phyloP scores from a whole-genome alignment of 2,113 vertebrate species.

The Sylvia atricapilla region DNA sequence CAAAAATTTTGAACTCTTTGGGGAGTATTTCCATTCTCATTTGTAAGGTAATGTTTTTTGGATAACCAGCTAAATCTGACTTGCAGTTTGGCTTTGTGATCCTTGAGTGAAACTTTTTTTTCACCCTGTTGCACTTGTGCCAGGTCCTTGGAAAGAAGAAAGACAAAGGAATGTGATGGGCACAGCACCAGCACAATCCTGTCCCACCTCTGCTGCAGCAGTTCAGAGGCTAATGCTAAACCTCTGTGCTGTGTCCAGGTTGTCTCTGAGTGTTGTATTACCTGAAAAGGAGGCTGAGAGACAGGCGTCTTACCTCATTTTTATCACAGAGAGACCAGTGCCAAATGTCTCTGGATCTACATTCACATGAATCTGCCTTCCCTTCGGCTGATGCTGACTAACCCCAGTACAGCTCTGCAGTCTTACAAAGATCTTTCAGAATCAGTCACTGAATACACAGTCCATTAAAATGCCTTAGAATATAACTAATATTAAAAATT shows the following conservation, averaged over 20 bases:
- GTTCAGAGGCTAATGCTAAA: not conserved
- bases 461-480: not conserved
- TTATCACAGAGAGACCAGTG: not conserved
- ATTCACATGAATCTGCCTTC: not conserved
- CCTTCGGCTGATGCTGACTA: not conserved
- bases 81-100: not conserved
- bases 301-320: not conserved
- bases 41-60: not conserved
- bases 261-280: not conserved
- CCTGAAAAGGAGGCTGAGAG: not conserved
- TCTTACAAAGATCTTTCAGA: not conserved
- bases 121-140: not conserved
- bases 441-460: not conserved
- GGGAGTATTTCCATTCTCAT: not conserved
- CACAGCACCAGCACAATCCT: not conserved
- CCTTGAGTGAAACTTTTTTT: not conserved
- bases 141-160: not conserved
- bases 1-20: not conserved
- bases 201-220: not conserved
- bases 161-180: not conserved
- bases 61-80: not conserved
- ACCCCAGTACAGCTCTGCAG: not conserved
- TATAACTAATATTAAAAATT: not conserved
- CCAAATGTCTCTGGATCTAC: not conserved
- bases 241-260: not conserved